A percentile compares a stretch with the other conserved stretches of the same genome.
Conservation (phyloP, 2,888 invertebrate species). For the Sthenelais limicola region DNA sequence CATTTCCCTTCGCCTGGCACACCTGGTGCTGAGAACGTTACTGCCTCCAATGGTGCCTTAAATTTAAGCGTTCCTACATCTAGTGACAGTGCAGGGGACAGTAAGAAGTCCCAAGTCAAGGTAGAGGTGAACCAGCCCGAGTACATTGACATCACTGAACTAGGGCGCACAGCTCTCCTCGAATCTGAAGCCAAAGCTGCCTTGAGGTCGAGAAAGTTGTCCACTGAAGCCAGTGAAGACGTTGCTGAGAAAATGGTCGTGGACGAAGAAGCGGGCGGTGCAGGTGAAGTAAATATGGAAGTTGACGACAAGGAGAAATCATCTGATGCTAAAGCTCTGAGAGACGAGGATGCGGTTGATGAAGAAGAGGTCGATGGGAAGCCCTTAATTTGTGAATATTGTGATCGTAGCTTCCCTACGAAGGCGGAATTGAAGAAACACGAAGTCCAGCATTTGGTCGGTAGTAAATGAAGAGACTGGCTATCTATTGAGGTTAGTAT, state of each 20-base stretch:
- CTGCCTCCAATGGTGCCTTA: not conserved
- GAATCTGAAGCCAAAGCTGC: too few relatives aligned
- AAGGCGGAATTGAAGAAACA: constrained; percentile 62
- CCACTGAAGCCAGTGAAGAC: too few relatives aligned
- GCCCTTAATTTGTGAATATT: constrained; percentile 64
- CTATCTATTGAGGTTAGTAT: too few relatives aligned
- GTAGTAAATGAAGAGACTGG: too few relatives aligned
- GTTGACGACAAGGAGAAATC: not conserved
- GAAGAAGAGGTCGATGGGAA: not conserved
- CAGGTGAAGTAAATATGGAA: not conserved
- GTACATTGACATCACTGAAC: constrained; percentile 41
- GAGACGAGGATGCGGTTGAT: not conserved
- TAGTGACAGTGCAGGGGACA: not conserved
- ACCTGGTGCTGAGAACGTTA: constrained; percentile 5
- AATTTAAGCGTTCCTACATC: constrained; percentile 8
- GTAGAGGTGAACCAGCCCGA: constrained; percentile 22
- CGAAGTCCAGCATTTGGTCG: constrained; percentile 63
- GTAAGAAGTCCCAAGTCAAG: not conserved
- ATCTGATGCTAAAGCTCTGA: not conserved
- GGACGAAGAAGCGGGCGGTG: not conserved
- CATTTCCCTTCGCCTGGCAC: constrained; percentile 76
- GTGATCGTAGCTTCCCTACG: constrained; percentile 63
- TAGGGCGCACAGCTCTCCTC: not conserved
- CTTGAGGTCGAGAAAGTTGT: too few relatives aligned
- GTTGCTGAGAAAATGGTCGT: not conserved